Evolutionary conservation across 2,888 invertebrate species (phyloP).

Genomic region (Spatulosminthurus flaviceps): DNA sequence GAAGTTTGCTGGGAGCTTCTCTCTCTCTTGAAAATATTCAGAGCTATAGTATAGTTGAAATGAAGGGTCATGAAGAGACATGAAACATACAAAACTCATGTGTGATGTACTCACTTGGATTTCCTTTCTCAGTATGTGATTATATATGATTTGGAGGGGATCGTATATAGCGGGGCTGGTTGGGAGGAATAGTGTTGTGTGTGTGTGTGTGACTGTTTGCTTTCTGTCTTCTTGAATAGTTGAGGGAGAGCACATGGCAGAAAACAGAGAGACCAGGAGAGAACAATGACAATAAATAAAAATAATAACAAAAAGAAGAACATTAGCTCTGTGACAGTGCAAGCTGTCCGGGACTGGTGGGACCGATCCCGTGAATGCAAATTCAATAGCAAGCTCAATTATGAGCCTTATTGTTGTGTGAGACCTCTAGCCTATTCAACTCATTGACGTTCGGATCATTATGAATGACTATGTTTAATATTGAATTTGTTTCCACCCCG

Average conservation of each 20-base stretch:
- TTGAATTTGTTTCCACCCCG: constrained; percentile 45
- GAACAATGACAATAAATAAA: constrained; percentile 48
- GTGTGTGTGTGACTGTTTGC: constrained; percentile 20
- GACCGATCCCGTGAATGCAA: constrained; percentile 45
- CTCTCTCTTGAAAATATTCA: neutral
- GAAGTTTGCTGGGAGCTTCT: neutral
- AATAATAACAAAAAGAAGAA: constrained; percentile 46
- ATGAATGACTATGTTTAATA: constrained; percentile 48
- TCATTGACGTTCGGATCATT: constrained; percentile 47
- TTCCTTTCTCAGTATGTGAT: neutral
- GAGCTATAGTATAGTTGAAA: neutral
- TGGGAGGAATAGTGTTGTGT: too few species aligned
- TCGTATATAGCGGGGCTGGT: neutral
- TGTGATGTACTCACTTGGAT: neutral
- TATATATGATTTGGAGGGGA: too few species aligned
- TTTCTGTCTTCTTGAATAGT: constrained; percentile 11
- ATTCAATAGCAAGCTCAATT: constrained; percentile 48
- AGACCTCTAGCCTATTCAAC: constrained; percentile 46
- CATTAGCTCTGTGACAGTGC: constrained; percentile 40
- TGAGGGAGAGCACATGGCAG: constrained; percentile 26
- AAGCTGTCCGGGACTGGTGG: constrained; percentile 42
- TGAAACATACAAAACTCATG: neutral
- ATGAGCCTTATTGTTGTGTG: constrained; percentile 48
- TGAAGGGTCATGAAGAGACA: constrained; percentile 16
- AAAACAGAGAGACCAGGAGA: constrained; percentile 42